These are phyloP conservation scores for Pogonophryne albipinna DNA, from an alignment of 2,797 vertebrate genomes.

Conservation along the genomic window DNA sequence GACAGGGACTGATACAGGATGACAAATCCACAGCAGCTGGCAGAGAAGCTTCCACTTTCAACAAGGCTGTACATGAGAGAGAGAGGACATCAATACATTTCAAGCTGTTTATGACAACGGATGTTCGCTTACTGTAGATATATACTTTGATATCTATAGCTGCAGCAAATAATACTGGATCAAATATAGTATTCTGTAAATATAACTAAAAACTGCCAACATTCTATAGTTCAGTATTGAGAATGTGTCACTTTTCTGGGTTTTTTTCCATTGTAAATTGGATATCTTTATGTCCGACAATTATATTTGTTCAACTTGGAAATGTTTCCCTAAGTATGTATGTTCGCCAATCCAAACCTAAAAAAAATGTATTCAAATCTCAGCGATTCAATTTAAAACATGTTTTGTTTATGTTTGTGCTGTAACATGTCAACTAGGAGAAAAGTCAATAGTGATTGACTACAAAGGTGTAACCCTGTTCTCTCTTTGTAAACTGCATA, in stretches of 20 bases:
- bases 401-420: too few species aligned
- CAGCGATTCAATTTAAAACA: too few species aligned
- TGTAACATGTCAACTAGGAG: too few species aligned
- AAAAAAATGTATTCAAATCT: too few species aligned
- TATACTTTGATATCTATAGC: background rate
- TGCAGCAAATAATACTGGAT: background rate
- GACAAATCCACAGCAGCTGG: conserved; percentile 30
- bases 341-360: background rate
- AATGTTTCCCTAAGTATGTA: background rate
- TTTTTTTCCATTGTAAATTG: background rate
- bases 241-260: background rate
- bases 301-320: too few species aligned
- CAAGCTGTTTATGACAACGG: background rate
- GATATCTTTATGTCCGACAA: background rate
- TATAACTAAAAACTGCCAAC: background rate
- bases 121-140: background rate
- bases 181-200: background rate
- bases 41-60: background rate
- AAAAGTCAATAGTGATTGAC: background rate
- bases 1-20: conserved; percentile 11
- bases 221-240: background rate
- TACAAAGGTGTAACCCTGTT: background rate
- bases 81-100: background rate
- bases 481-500: background rate
- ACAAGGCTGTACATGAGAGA: conserved; percentile 1